Base-by-base conservation (phyloP, 2,888 invertebrate genomes). In the Melanchra persicariae region DNA sequence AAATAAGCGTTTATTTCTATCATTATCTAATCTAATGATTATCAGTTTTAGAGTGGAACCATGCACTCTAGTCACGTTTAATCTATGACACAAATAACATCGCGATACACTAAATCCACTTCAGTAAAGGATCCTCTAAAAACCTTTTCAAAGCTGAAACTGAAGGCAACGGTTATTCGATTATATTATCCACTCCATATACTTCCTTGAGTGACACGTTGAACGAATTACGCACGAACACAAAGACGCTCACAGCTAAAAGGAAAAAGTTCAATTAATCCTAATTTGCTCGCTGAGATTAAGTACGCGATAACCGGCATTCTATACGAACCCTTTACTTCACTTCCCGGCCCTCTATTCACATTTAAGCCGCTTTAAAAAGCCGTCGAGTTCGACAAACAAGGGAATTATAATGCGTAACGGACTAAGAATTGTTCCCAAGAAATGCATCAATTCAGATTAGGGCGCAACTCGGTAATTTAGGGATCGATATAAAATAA, bases 201-300 rank as follows among this genome's bases (percentile, higher is more conserved):
- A 90, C 47, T 86, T 93, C 89, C 87, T 66, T 47, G 67, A 90
- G 89, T 91, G 93, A 91, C 92, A 93, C 88, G 91, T 89, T 89
- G 88, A 91, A 90, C 92, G 92, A 93, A 93, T 94, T 94, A 94
- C 92, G 90, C 89, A 89, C 86, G 87, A 89, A 87, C 87, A 94
- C 93, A 94, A 95, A 93, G 92, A 90, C 91, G 89, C 90, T 89
- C 88, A 88, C 88, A 89, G 90, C 89, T 92, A 93, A 91, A 92
- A 91, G 91, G 92, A 94, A 95, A 94, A 94, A 95, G 93, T 94
- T 96, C 94, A 94, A 96, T 95, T 95, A 95, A 95, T 96, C 96
- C 96, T 93, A 96, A 95, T 95, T 96, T 93, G 94, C 91, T 91
- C 91, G 92, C 92, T 88, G 91, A 96, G 95, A 95, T 95, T 94